These are phyloP conservation scores for Volucella inflata DNA, from an alignment of 2,888 invertebrate genomes.

Conservation along the genomic window DNA sequence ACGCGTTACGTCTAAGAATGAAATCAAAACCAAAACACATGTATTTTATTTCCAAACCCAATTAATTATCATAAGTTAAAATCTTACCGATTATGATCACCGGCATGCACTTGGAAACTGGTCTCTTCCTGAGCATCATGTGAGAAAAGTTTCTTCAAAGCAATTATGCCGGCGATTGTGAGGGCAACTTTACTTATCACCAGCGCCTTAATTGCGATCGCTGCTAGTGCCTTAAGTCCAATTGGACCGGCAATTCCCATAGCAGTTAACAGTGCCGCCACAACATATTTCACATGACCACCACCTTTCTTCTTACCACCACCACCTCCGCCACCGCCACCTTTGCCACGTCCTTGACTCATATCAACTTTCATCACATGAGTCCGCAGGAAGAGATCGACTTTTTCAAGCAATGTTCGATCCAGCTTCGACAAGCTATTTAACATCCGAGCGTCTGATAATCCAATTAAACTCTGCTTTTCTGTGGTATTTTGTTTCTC, in stretches of 20 bases:
- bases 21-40: constrained; percentile 5
- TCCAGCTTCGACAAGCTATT: constrained; percentile 86
- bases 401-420: constrained; percentile 83
- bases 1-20: constrained; percentile 85
- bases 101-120: constrained; percentile 89
- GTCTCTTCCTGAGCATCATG: constrained; percentile 87
- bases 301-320: constrained; percentile 83
- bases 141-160: constrained; percentile 89
- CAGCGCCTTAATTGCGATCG: constrained; percentile 89
- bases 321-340: constrained; percentile 52
- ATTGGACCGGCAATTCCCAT: constrained; percentile 89
- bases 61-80: background rate
- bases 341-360: constrained; percentile 79
- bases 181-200: constrained; percentile 90
- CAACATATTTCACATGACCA: constrained; percentile 84
- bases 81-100: constrained; percentile 86
- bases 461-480: constrained; percentile 81
- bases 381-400: constrained; percentile 87
- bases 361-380: constrained; percentile 88
- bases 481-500: constrained; percentile 86
- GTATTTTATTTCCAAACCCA: background rate
- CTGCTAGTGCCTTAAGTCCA: constrained; percentile 88
- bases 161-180: constrained; percentile 89
- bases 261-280: constrained; percentile 87
- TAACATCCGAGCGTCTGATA: constrained; percentile 86